Evolutionary conservation across 2,113 vertebrate genomes (phyloP), one percentile per base, ranked within the genome.

Genomic region (Laticauda colubrina): DNA sequence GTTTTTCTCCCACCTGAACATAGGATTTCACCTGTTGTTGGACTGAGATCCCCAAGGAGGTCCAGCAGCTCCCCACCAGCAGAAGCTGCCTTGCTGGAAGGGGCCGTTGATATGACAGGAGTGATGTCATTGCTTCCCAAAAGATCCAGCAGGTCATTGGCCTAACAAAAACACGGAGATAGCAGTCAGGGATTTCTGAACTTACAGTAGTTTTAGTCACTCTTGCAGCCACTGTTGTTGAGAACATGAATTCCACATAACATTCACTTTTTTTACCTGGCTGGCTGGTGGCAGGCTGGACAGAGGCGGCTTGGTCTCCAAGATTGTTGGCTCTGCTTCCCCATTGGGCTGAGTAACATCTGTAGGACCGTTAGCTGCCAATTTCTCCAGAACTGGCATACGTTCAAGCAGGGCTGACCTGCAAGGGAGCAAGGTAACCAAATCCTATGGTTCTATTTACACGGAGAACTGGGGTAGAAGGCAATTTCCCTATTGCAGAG

Each of bases 351-450:
- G 99, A 39, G 98, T 98, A 94, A 99, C 98, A 95, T 99, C 99
- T 94, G 99, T 98, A 92, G 99, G 99, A 90, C 99, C 99, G 94
- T 99, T 99, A 61, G 97, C 97, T 90, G 99, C 98, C 0, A 98
- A 97, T 96, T 99, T 99, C 97, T 99, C 99, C 99, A 99, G 99
- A 55, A 99, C 98, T 86, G 99, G 99, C 99, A 99, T 99, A 97
- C 99, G 98, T 95, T 99, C 99, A 91, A 99, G 98, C 87, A 99
- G 98, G 94, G 99, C 99, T 95, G 99, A 98, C 97, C 99, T 98
- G 93, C 90, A 97, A 98, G 95, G 96, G 96, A 95, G 95, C 97
- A 95, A 96, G 95, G 96, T 97, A 96, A 97, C 94, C 45, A 20
- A 14, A 21, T 51, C 54, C n/a, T 18, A 8, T 56, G 56, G 23